These are phyloP conservation scores for Cliona cf. orientalis DNA, from an alignment of 37 sponge, comb jelly and placozoan genomes.

Conservation along the genomic window DNA sequence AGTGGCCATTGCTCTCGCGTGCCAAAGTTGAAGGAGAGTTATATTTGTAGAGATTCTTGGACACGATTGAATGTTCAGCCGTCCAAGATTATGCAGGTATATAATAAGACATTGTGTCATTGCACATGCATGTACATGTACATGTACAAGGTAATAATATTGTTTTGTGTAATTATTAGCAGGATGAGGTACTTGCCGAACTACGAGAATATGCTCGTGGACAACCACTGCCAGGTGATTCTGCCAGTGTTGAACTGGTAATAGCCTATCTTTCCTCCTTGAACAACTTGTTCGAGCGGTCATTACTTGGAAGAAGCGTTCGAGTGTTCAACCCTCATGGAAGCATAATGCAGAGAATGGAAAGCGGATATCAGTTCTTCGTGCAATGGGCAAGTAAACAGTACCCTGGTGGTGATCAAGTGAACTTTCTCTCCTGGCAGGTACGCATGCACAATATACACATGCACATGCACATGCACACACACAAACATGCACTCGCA, in stretches of 20 bases:
- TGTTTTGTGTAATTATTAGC: too few species aligned
- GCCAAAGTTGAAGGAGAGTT: slow-evolving; percentile 19
- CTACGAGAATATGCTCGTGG: slow-evolving; percentile 5
- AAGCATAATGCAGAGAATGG: background rate
- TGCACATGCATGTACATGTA: background rate
- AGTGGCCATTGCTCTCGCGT: background rate
- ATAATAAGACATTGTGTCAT: too few species aligned
- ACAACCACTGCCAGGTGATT: slow-evolving; percentile 5
- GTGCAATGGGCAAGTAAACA: background rate
- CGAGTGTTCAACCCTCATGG: background rate
- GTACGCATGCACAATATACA: background rate
- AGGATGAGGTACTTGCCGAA: slow-evolving; percentile 32
- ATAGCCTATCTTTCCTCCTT: slow-evolving; percentile 14
- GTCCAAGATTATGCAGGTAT: too few species aligned
- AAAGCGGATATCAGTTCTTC: slow-evolving; percentile 19
- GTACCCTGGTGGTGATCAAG: background rate
- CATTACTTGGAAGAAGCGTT: background rate
- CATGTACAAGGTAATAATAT: too few species aligned
- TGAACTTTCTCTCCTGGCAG: slow-evolving; percentile 6
- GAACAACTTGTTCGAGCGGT: slow-evolving; percentile 25
- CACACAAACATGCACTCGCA: background rate
- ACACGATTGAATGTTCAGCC: slow-evolving; percentile 29
- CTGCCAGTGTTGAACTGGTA: background rate
- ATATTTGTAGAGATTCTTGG: slow-evolving; percentile 8
- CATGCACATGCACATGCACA: background rate